Evolutionary conservation across 2,888 invertebrate genomes (phyloP).

Genomic region (Micropterix aruncella): DNA sequence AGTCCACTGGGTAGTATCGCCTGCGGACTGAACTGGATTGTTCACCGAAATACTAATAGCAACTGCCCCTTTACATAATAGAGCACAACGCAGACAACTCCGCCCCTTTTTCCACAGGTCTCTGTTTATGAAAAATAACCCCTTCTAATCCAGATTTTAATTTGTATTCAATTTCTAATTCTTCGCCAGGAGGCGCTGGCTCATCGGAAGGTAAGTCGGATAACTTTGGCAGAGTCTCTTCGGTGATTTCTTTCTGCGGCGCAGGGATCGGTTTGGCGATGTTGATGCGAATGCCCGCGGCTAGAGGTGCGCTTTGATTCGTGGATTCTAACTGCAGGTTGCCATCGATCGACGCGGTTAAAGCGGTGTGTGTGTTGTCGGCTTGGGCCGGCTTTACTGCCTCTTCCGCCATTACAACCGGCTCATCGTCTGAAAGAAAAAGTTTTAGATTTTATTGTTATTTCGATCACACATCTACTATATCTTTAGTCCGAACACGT

Average conservation of each 20-base stretch:
- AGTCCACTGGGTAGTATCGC: too few relatives aligned
- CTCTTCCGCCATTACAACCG: constrained; percentile 36
- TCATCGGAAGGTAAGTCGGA: constrained; percentile 31
- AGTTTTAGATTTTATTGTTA: too few relatives aligned
- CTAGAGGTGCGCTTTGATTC: constrained; percentile 24
- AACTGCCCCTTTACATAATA: constrained; percentile 72
- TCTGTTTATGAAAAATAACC: constrained; percentile 52
- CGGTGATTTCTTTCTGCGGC: constrained; percentile 17
- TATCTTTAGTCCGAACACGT: too few relatives aligned
- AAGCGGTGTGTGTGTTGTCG: constrained; percentile 39
- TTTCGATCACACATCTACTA: too few relatives aligned
- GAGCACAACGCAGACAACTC: constrained; percentile 80
- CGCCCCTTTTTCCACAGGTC: constrained; percentile 56
- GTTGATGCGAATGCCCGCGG: constrained; percentile 65
- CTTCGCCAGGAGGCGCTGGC: constrained; percentile 45
- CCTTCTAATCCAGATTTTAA: constrained; percentile 52
- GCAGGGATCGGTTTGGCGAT: constrained; percentile 54
- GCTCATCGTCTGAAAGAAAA: constrained; percentile 29
- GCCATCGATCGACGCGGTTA: constrained; percentile 59
- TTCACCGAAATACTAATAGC: too few relatives aligned
- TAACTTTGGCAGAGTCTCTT: constrained; percentile 18
- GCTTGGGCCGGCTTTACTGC: constrained; percentile 21
- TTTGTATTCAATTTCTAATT: constrained; percentile 32
- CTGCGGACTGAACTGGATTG: too few relatives aligned
- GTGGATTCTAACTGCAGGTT: constrained; percentile 54